Evolutionary conservation across 2,888 invertebrate species (phyloP).

Genomic region (Morpho achilles): DNA sequence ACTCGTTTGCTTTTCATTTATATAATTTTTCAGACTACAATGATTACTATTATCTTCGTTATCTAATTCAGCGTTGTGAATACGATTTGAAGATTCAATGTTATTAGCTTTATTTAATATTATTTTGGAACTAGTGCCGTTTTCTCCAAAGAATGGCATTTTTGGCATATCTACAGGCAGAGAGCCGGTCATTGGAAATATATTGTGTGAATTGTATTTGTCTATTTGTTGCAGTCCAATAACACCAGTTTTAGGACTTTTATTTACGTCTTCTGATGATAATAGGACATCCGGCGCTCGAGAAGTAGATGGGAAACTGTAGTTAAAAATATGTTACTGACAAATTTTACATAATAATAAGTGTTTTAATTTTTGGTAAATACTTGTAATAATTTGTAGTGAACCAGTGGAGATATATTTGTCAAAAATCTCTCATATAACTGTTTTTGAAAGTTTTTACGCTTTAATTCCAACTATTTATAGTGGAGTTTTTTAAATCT

Average conservation of each 20-base stretch:
- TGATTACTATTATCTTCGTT: not conserved
- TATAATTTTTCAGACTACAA: not conserved
- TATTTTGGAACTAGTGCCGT: not conserved
- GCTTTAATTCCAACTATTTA: too few species aligned
- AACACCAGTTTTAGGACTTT: not conserved
- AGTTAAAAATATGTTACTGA: not conserved
- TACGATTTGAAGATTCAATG: too few species aligned
- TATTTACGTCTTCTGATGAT: constrained; percentile 1
- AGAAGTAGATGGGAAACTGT: not conserved
- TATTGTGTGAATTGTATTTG: not conserved
- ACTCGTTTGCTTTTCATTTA: not conserved
- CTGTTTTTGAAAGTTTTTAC: too few species aligned
- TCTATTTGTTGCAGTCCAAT: not conserved
- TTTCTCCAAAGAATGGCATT: constrained; percentile 2
- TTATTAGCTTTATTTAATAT: too few species aligned
- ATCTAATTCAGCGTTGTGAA: not conserved
- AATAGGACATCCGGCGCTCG: not conserved
- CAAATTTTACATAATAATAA: not conserved
- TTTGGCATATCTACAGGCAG: not conserved
- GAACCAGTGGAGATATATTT: too few species aligned
- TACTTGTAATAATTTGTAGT: not conserved
- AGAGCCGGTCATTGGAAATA: not conserved
- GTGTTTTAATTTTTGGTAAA: not conserved
- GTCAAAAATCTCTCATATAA: too few species aligned
- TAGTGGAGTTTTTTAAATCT: too few species aligned